Conservation (phyloP, 2,113 vertebrate genomes). For the Ameiurus melas region DNA sequence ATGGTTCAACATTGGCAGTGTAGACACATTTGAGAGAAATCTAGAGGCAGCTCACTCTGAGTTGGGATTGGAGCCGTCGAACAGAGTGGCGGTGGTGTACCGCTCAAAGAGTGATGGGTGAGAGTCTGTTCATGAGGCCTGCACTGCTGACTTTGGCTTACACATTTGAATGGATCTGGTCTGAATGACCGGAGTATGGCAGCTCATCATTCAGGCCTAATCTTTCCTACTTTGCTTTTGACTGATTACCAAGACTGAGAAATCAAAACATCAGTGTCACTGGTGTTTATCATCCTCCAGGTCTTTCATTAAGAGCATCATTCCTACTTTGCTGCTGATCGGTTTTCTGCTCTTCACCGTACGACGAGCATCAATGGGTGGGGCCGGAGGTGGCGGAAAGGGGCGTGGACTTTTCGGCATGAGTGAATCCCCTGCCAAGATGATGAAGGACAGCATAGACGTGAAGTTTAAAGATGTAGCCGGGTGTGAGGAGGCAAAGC, state of each 20-base stretch:
- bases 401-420: slow-evolving; percentile 66
- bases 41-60: slow-evolving; percentile 73
- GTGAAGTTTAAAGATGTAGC: slow-evolving; percentile 69
- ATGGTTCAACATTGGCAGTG: slow-evolving; percentile 79
- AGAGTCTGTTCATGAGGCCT: slow-evolving; percentile 22
- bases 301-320: slow-evolving; percentile 64
- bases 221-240: neutral
- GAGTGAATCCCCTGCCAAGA: slow-evolving; percentile 68
- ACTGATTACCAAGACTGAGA: neutral
- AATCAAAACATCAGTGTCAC: neutral
- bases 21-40: slow-evolving; percentile 77
- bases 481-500: slow-evolving; percentile 73
- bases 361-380: slow-evolving; percentile 62
- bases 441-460: slow-evolving; percentile 63
- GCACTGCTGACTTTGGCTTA: neutral
- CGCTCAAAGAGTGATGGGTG: slow-evolving; percentile 73
- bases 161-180: neutral
- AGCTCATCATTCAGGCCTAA: neutral
- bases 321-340: slow-evolving; percentile 65
- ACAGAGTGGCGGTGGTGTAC: slow-evolving; percentile 67
- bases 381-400: slow-evolving; percentile 53
- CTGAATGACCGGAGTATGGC: neutral
- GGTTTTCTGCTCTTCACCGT: slow-evolving; percentile 66
- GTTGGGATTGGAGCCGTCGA: slow-evolving; percentile 66
- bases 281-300: slow-evolving; percentile 48